These are phyloP conservation scores for Mesembrinibis cayennensis DNA, from an alignment of 2,113 vertebrate species.

Conservation along the genomic window DNA sequence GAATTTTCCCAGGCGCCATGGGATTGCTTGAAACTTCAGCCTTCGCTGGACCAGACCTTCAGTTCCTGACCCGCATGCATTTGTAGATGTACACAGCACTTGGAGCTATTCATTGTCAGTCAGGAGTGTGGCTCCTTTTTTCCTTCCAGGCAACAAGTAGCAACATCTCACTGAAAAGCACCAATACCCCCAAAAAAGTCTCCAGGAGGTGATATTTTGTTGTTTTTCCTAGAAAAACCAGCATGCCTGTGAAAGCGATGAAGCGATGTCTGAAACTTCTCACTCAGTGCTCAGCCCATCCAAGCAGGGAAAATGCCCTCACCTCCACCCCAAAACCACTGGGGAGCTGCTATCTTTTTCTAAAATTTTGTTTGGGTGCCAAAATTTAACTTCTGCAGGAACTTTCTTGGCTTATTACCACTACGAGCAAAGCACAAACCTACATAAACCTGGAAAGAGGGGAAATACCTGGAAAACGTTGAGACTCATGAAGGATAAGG, in stretches of 20 bases:
- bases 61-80: not conserved
- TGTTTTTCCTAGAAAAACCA: not conserved
- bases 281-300: not conserved
- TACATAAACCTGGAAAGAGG: not conserved
- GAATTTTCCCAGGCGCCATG: not conserved
- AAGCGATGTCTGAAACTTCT: not conserved
- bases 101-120: not conserved
- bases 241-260: too few species aligned
- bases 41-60: not conserved
- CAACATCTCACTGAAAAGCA: not conserved
- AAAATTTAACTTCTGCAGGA: not conserved
- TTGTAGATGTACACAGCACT: too few species aligned
- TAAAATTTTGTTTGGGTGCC: not conserved
- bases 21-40: not conserved
- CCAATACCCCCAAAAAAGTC: rapidly evolving
- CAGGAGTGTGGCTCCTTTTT: not conserved
- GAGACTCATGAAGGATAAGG: not conserved
- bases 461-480: not conserved
- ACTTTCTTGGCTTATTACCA: not conserved
- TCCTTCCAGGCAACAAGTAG: not conserved
- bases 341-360: not conserved
- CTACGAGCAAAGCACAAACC: not conserved
- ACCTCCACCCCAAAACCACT: not conserved
- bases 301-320: not conserved
- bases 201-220: not conserved